phyloP scores from a whole-genome alignment of 2,113 vertebrate species.

The Embiotoca jacksoni region DNA sequence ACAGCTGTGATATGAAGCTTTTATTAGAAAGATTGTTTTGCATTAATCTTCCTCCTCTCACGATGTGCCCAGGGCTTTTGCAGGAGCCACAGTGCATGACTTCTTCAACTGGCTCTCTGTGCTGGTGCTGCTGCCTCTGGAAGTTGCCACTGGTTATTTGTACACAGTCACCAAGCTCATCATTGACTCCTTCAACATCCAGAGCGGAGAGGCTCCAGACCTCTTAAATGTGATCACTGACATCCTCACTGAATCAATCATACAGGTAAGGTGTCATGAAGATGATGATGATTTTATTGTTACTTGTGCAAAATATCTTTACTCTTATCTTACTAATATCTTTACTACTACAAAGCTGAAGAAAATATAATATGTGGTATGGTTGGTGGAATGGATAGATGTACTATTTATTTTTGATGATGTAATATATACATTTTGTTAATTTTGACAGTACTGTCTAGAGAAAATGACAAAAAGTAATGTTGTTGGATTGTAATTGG shows the following conservation, averaged over 20 bases:
- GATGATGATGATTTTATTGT: not conserved
- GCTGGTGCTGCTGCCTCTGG: slow-evolving; percentile 90
- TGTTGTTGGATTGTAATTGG: not conserved
- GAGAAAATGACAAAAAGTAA: not conserved
- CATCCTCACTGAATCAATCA: slow-evolving; percentile 90
- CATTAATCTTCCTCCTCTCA: slow-evolving; percentile 4
- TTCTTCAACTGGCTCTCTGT: slow-evolving; percentile 99
- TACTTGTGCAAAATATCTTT: not conserved
- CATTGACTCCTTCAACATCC: slow-evolving; percentile 87
- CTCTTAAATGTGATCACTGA: slow-evolving; percentile 96
- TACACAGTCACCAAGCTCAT: slow-evolving; percentile 87
- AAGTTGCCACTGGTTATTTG: slow-evolving; percentile 89
- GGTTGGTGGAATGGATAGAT: too few relatives aligned
- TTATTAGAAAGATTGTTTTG: not conserved
- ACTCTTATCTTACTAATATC: not conserved
- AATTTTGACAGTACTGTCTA: not conserved
- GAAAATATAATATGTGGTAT: too few relatives aligned
- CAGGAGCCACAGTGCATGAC: slow-evolving; percentile 94
- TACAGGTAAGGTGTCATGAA: slow-evolving; percentile 85
- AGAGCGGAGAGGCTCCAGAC: slow-evolving; percentile 91
- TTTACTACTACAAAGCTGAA: not conserved
- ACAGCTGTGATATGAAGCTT: not conserved
- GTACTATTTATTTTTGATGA: too few relatives aligned
- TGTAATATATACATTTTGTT: not conserved
- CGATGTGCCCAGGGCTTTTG: slow-evolving; percentile 88